Evolutionary conservation across 2,797 vertebrate species (phyloP).

Genomic region (Hozukius guyotensis): DNA sequence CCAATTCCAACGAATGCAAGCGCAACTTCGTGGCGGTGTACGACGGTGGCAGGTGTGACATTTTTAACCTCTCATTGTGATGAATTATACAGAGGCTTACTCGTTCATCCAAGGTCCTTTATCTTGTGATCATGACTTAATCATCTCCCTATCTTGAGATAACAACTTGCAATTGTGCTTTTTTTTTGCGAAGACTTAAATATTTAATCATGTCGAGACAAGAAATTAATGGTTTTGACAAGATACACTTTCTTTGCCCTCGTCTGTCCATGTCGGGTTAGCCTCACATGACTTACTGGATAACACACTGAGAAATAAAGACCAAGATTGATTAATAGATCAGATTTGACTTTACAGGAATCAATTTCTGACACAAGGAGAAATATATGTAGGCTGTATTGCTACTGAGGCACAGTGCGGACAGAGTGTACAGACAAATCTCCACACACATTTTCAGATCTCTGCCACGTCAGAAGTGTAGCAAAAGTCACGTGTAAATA

Average conservation of each 20-base stretch:
- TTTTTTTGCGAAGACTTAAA: background rate
- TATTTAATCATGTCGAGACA: background rate
- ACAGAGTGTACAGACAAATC: no score
- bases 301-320: background rate
- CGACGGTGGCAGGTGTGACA: slow-evolving; percentile 88
- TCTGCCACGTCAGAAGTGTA: no score
- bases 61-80: background rate
- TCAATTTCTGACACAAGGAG: background rate
- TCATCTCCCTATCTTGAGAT: background rate
- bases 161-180: background rate
- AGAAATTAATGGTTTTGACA: background rate
- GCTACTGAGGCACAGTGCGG: no score
- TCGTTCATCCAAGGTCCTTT: background rate
- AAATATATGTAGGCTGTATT: background rate
- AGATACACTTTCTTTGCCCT: background rate
- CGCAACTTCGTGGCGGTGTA: slow-evolving; percentile 98
- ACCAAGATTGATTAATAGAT: background rate
- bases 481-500: no score
- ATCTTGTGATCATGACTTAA: background rate
- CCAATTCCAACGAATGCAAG: slow-evolving; percentile 99
- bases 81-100: background rate
- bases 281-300: background rate
- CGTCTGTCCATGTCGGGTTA: background rate
- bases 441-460: no score
- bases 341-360: background rate